Evolutionary conservation across 2,113 vertebrate genomes (phyloP).

Genomic region (Tychaedon coryphoeus): DNA sequence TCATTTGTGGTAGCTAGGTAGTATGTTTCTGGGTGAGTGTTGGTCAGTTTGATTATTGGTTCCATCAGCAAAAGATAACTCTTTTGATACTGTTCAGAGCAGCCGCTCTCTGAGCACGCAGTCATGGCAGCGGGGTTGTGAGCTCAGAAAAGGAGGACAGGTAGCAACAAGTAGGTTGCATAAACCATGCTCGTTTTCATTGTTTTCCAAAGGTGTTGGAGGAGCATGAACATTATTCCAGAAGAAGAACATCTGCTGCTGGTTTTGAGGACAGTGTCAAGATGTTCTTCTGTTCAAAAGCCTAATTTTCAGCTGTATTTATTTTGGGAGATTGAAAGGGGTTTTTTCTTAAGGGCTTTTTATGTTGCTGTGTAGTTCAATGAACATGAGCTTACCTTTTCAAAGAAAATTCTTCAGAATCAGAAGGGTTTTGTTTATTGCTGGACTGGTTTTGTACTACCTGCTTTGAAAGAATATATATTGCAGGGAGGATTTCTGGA

Average conservation of each 20-base stretch:
- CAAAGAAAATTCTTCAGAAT: not conserved
- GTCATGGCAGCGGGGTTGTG: not conserved
- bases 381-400: not conserved
- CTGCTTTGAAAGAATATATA: not conserved
- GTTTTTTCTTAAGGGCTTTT: constrained; percentile 3
- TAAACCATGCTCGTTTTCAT: not conserved
- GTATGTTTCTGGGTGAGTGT: not conserved
- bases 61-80: not conserved
- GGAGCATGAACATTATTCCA: not conserved
- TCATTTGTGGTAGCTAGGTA: not conserved
- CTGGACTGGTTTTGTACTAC: not conserved
- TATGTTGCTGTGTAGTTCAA: not conserved
- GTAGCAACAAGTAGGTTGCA: not conserved
- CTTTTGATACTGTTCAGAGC: not conserved
- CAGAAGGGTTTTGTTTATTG: not conserved
- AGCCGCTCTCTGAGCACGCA: rapidly evolving
- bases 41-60: not conserved
- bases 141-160: not conserved
- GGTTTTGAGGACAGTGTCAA: constrained; percentile 27
- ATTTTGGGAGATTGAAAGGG: constrained; percentile 34
- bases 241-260: constrained; percentile 13
- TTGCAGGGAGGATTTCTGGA: not conserved
- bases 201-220: not conserved
- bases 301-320: constrained; percentile 34
- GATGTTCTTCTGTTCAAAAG: constrained; percentile 30